Evolutionary conservation across 2,113 vertebrate species (phyloP).

Genomic region (Lampris incognitus): DNA sequence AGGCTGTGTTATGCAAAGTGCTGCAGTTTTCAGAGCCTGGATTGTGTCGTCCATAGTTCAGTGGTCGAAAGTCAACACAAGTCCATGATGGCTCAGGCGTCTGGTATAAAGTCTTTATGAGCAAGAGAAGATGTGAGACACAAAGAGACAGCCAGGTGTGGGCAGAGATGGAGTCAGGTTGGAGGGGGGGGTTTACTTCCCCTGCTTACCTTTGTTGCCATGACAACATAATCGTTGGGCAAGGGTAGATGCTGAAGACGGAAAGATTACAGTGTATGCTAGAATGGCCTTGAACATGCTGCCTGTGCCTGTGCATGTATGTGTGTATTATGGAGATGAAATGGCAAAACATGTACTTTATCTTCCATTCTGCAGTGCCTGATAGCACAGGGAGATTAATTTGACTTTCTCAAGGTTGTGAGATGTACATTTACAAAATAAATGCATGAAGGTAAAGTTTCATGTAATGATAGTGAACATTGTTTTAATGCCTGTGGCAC

Average conservation of each 20-base stretch:
- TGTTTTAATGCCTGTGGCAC: too few species aligned
- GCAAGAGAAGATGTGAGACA: background rate
- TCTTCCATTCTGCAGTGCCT: too few species aligned
- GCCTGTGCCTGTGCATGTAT: conserved; percentile 30
- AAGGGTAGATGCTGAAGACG: conserved; percentile 20
- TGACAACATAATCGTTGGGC: conserved; percentile 43
- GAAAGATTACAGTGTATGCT: background rate
- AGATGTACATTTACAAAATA: too few species aligned
- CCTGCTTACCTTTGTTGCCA: conserved; percentile 44
- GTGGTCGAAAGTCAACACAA: conserved; percentile 4
- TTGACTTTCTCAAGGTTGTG: too few species aligned
- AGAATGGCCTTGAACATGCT: conserved; percentile 33
- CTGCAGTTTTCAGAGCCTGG: background rate
- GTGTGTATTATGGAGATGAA: background rate
- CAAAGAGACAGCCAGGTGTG: conserved; percentile 4
- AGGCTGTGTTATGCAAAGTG: background rate
- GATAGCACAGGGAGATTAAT: too few species aligned
- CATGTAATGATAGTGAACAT: too few species aligned
- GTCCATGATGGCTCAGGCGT: background rate
- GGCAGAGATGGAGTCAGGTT: conserved; percentile 10
- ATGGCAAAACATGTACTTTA: background rate
- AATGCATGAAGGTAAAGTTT: too few species aligned
- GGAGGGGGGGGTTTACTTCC: conserved; percentile 7
- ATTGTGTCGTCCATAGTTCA: background rate
- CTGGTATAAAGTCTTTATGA: background rate